Evolutionary conservation across 2,797 vertebrate genomes (phyloP).

Genomic region (Morelia viridis): DNA sequence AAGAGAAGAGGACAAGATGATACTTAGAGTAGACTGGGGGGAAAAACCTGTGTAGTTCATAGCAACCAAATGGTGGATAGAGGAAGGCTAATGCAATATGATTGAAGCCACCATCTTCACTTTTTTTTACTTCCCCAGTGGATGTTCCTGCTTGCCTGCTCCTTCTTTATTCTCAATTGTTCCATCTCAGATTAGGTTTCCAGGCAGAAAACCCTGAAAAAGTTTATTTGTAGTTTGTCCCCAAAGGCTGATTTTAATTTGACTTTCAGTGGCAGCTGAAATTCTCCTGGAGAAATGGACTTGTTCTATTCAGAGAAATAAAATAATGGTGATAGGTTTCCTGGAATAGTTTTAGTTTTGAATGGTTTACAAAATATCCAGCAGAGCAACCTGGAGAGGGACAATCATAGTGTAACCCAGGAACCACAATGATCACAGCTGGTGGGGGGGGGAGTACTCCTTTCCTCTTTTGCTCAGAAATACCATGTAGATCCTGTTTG

Average conservation of each 20-base stretch:
- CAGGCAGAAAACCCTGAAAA: too few relatives aligned
- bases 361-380: background rate
- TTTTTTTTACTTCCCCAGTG: too few relatives aligned
- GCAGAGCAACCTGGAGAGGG: background rate
- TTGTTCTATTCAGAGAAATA: background rate
- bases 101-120: too few relatives aligned
- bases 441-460: background rate
- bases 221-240: background rate
- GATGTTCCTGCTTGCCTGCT: too few relatives aligned
- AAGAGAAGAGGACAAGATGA: too few relatives aligned
- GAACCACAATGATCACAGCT: background rate
- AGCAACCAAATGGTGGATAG: too few relatives aligned
- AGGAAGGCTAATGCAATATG: too few relatives aligned
- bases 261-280: background rate
- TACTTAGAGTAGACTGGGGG: too few relatives aligned
- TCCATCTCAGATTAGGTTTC: too few relatives aligned
- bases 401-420: background rate
- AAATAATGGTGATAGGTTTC: background rate
- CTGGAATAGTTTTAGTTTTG: background rate
- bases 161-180: too few relatives aligned
- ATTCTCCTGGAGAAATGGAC: background rate
- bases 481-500: background rate
- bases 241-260: background rate
- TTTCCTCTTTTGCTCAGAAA: background rate
- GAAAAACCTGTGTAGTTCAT: too few relatives aligned